These are phyloP conservation scores for Pelodiscus sinensis DNA, from an alignment of 2,113 vertebrate species.

Conservation along the genomic window DNA sequence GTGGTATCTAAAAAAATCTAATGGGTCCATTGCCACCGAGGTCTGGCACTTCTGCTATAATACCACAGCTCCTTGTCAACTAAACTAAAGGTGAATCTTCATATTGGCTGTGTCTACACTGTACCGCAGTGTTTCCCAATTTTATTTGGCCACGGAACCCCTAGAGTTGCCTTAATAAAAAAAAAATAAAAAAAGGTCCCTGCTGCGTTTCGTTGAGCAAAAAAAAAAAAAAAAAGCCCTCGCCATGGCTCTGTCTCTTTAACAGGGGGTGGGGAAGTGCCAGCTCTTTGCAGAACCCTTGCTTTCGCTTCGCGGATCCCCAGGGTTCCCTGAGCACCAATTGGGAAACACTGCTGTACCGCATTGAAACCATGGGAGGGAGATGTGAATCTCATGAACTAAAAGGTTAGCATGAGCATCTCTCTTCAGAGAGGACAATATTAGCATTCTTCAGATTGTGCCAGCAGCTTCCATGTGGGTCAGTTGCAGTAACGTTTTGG, in stretches of 20 bases:
- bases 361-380: background rate
- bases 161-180: no score
- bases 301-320: no score
- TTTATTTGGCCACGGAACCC: no score
- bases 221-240: no score
- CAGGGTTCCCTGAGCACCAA: no score
- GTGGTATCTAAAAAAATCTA: background rate
- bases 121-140: no score
- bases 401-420: background rate
- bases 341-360: no score
- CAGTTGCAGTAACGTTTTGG: background rate
- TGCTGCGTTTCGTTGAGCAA: no score
- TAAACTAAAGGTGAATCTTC: background rate
- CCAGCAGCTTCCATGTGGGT: background rate
- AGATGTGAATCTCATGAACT: background rate
- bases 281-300: no score
- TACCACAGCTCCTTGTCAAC: background rate
- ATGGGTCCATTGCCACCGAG: background rate
- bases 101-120: background rate
- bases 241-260: no score
- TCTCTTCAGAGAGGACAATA: background rate
- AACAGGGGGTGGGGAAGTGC: no score
- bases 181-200: no score
- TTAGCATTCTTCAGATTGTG: background rate
- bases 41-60: background rate